Conservation (phyloP, 64 coral and sea anemone genomes). For the Orbicella faveolata region DNA sequence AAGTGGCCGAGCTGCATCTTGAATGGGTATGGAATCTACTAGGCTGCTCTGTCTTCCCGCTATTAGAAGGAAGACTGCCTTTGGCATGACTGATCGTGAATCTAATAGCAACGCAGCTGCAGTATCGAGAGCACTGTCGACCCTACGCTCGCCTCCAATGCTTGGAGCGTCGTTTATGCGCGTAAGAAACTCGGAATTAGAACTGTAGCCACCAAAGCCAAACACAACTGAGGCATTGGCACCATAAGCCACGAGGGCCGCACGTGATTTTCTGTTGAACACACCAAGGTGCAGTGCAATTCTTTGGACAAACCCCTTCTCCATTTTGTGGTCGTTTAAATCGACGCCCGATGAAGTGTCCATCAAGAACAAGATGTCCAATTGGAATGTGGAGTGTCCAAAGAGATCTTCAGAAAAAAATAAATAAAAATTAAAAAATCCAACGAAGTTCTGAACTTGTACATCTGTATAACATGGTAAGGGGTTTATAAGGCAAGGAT, state of each 20-base stretch:
- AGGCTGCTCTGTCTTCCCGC: slow-evolving; percentile 29
- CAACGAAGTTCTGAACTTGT: background rate
- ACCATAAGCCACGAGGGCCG: slow-evolving; percentile 54
- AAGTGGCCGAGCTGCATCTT: slow-evolving; percentile 8
- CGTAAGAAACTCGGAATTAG: slow-evolving; percentile 15
- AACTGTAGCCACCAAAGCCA: slow-evolving; percentile 40
- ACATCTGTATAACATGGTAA: background rate
- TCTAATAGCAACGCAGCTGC: slow-evolving; percentile 32
- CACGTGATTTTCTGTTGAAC: slow-evolving; percentile 24
- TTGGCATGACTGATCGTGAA: slow-evolving; percentile 33
- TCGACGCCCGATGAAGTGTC: slow-evolving; percentile 64
- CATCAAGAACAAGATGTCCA: slow-evolving; percentile 74
- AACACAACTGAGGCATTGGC: slow-evolving; percentile 23
- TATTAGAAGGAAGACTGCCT: slow-evolving; percentile 52
- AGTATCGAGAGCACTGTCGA: slow-evolving; percentile 46
- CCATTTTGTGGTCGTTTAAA: slow-evolving; percentile 33
- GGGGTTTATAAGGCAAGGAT: background rate
- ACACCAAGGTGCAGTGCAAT: slow-evolving; percentile 63
- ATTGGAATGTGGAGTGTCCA: slow-evolving; percentile 2
- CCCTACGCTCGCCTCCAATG: slow-evolving; percentile 34
- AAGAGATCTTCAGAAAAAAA: background rate
- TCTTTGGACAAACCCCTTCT: slow-evolving; percentile 72
- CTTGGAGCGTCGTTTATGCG: slow-evolving; percentile 10
- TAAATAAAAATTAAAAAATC: background rate
- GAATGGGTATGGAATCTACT: background rate